Conservation (phyloP, 2,888 invertebrate species). For the Nymphalis urticae region DNA sequence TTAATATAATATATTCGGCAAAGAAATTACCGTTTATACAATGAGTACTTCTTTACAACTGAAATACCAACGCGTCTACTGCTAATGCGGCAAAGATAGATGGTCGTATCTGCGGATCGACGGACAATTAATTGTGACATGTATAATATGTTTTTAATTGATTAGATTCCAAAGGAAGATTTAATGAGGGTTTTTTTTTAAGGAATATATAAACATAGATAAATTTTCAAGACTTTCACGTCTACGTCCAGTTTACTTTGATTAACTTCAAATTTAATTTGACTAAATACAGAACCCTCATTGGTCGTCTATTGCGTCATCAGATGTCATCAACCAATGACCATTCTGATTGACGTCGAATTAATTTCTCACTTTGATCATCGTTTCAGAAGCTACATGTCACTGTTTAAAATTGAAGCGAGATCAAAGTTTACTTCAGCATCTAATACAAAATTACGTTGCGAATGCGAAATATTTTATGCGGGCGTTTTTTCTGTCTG, state of each 20-base stretch:
- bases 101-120: conserved; percentile 21
- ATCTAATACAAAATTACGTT: conserved; percentile 2
- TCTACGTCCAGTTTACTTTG: background rate
- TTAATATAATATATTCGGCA: too few relatives aligned
- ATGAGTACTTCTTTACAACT: conserved; percentile 23
- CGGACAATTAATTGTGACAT: conserved; percentile 22
- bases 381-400: too few relatives aligned
- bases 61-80: conserved; percentile 25
- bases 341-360: too few relatives aligned
- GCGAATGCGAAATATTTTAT: conserved; percentile 6
- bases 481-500: conserved; percentile 15
- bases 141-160: conserved; percentile 15
- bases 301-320: too few relatives aligned
- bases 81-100: conserved; percentile 21
- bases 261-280: background rate
- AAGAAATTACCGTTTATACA: conserved; percentile 16
- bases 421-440: background rate
- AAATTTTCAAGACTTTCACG: background rate
- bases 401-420: background rate
- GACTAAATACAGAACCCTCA: too few relatives aligned
- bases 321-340: too few relatives aligned
- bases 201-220: background rate
- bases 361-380: too few relatives aligned
- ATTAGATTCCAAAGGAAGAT: conserved; percentile 7
- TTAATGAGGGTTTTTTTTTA: background rate